Evolutionary conservation across 1,140 invertebrate species (phyloP).

Genomic region (Rhopalosiphum maidis): DNA sequence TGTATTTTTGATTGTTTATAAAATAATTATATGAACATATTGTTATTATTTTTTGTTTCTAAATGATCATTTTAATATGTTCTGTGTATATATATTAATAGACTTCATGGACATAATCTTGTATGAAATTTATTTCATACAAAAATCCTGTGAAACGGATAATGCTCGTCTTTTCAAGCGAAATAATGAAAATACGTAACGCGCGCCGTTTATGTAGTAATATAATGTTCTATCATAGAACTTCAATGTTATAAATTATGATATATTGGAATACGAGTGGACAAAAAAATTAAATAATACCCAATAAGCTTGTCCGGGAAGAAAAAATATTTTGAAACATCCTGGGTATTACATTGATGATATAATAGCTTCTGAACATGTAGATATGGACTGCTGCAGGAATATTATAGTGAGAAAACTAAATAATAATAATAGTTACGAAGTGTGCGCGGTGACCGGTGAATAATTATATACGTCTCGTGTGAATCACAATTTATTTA

Average conservation of each 20-base stretch:
- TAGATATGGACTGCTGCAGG: neutral
- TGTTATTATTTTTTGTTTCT: neutral
- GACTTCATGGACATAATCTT: neutral
- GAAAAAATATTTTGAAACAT: slow-evolving; percentile 31
- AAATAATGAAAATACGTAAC: neutral
- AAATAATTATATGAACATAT: neutral
- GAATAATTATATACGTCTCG: neutral
- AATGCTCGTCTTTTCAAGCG: neutral
- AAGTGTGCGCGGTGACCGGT: neutral
- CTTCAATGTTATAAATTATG: neutral
- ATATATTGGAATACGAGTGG: neutral
- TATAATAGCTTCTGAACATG: neutral
- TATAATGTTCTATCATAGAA: neutral
- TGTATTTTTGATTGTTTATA: neutral
- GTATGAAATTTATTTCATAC: neutral
- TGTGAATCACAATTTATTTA: neutral
- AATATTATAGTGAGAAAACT: slow-evolving; percentile 21
- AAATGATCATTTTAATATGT: neutral
- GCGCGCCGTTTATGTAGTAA: neutral
- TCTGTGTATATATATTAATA: neutral
- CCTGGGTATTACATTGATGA: neutral
- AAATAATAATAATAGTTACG: neutral
- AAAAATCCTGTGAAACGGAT: neutral
- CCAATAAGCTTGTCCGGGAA: neutral
- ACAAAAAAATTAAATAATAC: neutral